Evolutionary conservation across 2,113 vertebrate genomes (phyloP).

Genomic region (Zingel zingel): DNA sequence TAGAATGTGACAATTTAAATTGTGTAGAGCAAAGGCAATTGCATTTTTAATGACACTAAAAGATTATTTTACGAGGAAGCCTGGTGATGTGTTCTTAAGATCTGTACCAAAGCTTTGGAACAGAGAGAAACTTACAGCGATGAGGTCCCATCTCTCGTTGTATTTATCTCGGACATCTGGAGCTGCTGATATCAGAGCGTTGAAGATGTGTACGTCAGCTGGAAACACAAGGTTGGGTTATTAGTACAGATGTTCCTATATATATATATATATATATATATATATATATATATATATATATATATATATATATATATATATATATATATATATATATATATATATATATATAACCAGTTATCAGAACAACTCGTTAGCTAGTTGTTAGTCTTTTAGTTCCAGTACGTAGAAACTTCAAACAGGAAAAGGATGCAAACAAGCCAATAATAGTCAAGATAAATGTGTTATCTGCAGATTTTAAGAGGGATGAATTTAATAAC

Average conservation of each 20-base stretch:
- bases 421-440: neutral
- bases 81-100: neutral
- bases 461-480: neutral
- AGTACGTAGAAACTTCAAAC: neutral
- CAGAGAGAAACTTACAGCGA: slow-evolving; percentile 83
- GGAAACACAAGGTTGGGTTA: slow-evolving; percentile 1
- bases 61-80: neutral
- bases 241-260: too few species aligned
- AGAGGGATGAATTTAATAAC: neutral
- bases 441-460: too few species aligned
- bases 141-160: slow-evolving; percentile 85
- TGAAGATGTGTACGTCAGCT: slow-evolving; percentile 94
- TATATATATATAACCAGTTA: too few species aligned
- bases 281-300: too few species aligned
- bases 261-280: too few species aligned
- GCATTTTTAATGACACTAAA: neutral
- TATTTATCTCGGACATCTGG: slow-evolving; percentile 74
- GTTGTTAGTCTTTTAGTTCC: neutral
- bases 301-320: too few species aligned
- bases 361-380: too few species aligned
- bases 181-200: slow-evolving; percentile 87
- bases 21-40: neutral
- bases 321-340: too few species aligned
- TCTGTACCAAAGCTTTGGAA: too few species aligned
- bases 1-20: neutral